phyloP scores from a whole-genome alignment of 2,888 invertebrate species.

The Chalcis sispes region DNA sequence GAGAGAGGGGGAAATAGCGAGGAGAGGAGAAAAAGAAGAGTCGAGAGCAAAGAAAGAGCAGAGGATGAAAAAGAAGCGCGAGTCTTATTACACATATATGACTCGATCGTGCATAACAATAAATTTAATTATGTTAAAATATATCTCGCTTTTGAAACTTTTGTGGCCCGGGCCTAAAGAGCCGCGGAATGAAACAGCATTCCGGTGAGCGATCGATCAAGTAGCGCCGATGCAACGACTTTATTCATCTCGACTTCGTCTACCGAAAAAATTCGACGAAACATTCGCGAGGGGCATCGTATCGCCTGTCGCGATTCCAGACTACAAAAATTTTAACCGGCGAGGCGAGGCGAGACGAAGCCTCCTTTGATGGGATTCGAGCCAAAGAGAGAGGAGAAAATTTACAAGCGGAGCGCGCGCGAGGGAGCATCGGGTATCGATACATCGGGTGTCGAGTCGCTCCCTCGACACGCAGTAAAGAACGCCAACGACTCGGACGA shows the following conservation, averaged over 20 bases:
- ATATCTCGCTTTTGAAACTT: slow-evolving; percentile 15
- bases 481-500: not conserved
- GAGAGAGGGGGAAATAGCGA: slow-evolving; percentile 43
- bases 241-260: slow-evolving; percentile 12
- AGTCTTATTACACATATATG: slow-evolving; percentile 54
- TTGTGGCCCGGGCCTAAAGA: not conserved
- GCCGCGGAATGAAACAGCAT: not conserved
- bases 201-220: slow-evolving; percentile 52
- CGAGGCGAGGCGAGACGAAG: too few species aligned
- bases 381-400: too few species aligned
- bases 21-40: not conserved
- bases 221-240: slow-evolving; percentile 45
- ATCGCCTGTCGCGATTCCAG: too few species aligned
- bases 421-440: too few species aligned
- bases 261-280: not conserved
- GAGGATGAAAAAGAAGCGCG: slow-evolving; percentile 33
- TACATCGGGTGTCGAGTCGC: too few species aligned
- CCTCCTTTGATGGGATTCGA: too few species aligned
- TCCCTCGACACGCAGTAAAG: too few species aligned
- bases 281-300: too few species aligned
- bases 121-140: slow-evolving; percentile 57
- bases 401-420: too few species aligned
- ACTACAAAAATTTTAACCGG: too few species aligned
- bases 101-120: slow-evolving; percentile 46
- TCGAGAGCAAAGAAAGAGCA: slow-evolving; percentile 7